phyloP scores from a whole-genome alignment of 2,888 invertebrate genomes.

The Argyresthia goedartella region DNA sequence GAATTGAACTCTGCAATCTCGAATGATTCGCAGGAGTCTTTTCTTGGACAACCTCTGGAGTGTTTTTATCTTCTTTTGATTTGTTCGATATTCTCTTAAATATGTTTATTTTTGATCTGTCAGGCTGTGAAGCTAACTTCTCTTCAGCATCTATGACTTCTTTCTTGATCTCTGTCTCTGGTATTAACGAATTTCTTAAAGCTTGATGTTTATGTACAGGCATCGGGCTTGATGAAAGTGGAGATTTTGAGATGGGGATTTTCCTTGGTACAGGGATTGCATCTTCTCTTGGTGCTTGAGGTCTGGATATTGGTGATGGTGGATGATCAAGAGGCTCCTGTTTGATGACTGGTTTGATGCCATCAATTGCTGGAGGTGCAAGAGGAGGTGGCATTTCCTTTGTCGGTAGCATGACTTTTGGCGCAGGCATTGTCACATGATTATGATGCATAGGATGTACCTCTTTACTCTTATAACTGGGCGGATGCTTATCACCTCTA shows the following conservation, averaged over 20 bases:
- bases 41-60: constrained; percentile 50
- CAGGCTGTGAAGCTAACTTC: constrained; percentile 83
- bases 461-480: constrained; percentile 54
- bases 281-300: constrained; percentile 34
- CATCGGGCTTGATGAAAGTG: constrained; percentile 42
- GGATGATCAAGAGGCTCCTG: constrained; percentile 44
- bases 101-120: constrained; percentile 88
- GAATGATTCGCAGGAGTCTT: constrained; percentile 43
- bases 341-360: constrained; percentile 41
- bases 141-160: constrained; percentile 62
- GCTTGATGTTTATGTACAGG: constrained; percentile 39
- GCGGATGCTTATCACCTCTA: constrained; percentile 57
- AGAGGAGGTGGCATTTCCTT: constrained; percentile 22
- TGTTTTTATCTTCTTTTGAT: constrained; percentile 73
- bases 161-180: constrained; percentile 58
- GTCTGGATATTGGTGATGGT: constrained; percentile 23
- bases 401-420: constrained; percentile 31
- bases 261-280: constrained; percentile 60
- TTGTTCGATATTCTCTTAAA: constrained; percentile 88
- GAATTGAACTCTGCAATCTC: constrained; percentile 45
- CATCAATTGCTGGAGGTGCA: constrained; percentile 21
- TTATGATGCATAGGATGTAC: constrained; percentile 52
- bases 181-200: constrained; percentile 35
- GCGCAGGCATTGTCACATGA: constrained; percentile 51
- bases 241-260: constrained; percentile 63